Evolutionary conservation across 2,888 invertebrate species (phyloP).

Genomic region (Synergus itoensis): DNA sequence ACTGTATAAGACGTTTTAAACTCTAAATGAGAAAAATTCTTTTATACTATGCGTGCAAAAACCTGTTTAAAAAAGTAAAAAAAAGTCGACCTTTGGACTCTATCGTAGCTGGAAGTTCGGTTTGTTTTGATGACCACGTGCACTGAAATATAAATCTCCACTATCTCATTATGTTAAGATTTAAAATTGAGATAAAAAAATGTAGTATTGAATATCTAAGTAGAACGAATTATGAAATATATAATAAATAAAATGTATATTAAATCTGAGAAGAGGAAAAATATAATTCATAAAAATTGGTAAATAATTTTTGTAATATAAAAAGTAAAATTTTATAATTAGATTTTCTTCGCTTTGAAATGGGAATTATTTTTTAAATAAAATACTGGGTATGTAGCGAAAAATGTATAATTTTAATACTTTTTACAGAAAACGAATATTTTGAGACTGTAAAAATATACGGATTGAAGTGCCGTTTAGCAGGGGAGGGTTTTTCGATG

Average conservation of each 20-base stretch:
- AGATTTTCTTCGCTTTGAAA: too few species aligned
- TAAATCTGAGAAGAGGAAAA: not conserved
- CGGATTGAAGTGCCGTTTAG: too few species aligned
- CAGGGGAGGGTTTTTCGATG: too few species aligned
- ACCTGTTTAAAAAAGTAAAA: not conserved
- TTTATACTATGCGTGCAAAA: not conserved
- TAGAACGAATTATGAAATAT: not conserved
- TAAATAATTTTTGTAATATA: too few species aligned
- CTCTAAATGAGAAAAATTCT: not conserved
- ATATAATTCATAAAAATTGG: not conserved
- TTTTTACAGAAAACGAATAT: too few species aligned
- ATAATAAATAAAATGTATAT: not conserved
- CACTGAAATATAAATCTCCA: not conserved
- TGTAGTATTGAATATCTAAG: not conserved
- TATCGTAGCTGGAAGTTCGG: not conserved
- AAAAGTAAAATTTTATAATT: too few species aligned
- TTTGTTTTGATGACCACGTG: slow-evolving; percentile 3
- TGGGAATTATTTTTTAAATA: too few species aligned
- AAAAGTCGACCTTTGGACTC: slow-evolving; percentile 3
- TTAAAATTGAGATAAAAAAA: not conserved
- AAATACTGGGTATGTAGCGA: too few species aligned
- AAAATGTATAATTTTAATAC: too few species aligned
- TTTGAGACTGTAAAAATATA: too few species aligned
- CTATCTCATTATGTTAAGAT: not conserved
- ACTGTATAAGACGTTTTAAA: not conserved